Base-by-base conservation (phyloP, 37 sponge, comb jelly and placozoan genomes). In the Tethya wilhelma region DNA sequence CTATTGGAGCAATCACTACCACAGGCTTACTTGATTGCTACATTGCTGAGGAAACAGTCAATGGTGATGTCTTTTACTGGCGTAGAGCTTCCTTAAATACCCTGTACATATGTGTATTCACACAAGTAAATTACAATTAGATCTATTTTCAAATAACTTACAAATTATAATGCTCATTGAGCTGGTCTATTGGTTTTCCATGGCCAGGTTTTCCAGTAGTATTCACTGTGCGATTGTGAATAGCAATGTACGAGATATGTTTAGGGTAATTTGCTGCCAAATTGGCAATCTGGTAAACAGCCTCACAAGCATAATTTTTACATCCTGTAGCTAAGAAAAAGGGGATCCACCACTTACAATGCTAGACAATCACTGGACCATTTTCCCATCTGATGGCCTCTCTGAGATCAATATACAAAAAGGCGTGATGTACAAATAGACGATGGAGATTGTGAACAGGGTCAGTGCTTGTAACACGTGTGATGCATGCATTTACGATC, bases 141-240 rank as follows among this genome's bases (percentile, higher is more conserved):
- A n/a, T n/a, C n/a, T n/a, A n/a, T n/a, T n/a, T n/a, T n/a, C n/a
- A n/a, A n/a, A n/a, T n/a, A n/a, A 79, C 79, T 79, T 66, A 67
- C 79, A 79, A 31, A 67, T 79, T 79, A 56, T 79, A 79, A n/a
- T 79, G 79, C n/a, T 79, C 79, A 1, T 67, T 33, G 2, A 63
- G 26, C 36, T 77, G 78, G 42, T 77, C 78, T 34, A 77, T 37
- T 60, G 78, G 78, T 42, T 79, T 79, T 7, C 69, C 79, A 2
- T 49, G 37, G 11, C 79, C 79, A 36, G 57, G 56, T 5, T 43
- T 46, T 20, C 79, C 79, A 2, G 11, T 20, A 1, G 25, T 65
- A 40, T 79, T 79, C 22, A 79, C 78, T 7, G 78, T 77, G 1
- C 78, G 29, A 43, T 77, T 77, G 36, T 77, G 44, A 2, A 42